phyloP scores from a whole-genome alignment of 2,888 invertebrate species.

The Drosophila melanosoma region DNA sequence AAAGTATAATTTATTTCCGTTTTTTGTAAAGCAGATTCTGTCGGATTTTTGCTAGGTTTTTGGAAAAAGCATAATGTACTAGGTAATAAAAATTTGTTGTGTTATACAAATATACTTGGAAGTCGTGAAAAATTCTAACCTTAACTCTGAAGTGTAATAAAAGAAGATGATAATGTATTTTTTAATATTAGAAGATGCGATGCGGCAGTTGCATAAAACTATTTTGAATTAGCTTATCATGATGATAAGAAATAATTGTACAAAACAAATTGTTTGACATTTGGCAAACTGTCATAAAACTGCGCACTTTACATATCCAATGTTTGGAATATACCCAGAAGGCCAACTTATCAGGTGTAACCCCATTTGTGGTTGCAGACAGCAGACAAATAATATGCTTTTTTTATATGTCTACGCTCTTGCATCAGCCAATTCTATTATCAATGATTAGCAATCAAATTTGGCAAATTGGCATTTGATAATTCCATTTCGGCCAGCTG shows the following conservation, averaged over 20 bases:
- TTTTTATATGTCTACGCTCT: constrained; percentile 8
- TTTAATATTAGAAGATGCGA: neutral
- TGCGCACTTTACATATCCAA: constrained; percentile 56
- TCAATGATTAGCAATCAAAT: constrained; percentile 37
- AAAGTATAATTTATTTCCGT: no score
- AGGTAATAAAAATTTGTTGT: no score
- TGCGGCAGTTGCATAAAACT: neutral
- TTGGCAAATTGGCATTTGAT: constrained; percentile 41
- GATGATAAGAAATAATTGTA: neutral
- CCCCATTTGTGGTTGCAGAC: constrained; percentile 39
- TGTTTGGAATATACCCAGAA: constrained; percentile 22
- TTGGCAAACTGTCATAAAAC: constrained; percentile 15
- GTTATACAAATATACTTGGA: no score
- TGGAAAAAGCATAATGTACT: no score
- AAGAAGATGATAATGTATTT: neutral
- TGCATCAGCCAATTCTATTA: constrained; percentile 70
- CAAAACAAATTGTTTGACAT: neutral
- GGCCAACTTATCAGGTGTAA: constrained; percentile 59
- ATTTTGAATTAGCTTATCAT: neutral
- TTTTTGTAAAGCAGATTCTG: no score
- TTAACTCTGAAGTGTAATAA: neutral
- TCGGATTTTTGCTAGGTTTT: no score
- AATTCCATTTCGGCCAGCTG: constrained; percentile 24
- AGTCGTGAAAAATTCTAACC: neutral
- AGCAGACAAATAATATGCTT: constrained; percentile 35